Evolutionary conservation across 2,888 invertebrate species (phyloP), one percentile per base, ranked within the genome.

Genomic region (Calliphora vomitoria): DNA sequence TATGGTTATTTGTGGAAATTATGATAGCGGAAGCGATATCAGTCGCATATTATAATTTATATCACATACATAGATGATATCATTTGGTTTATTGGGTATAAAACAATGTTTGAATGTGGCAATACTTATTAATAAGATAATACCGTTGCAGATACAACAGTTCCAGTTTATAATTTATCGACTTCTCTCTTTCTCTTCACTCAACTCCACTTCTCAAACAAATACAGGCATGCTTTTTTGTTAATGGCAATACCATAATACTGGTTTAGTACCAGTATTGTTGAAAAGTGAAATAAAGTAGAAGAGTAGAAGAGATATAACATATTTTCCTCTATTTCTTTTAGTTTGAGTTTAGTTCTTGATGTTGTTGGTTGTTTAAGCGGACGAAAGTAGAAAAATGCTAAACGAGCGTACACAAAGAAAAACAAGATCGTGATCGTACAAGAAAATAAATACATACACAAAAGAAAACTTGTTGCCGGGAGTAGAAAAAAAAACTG

Each of bases 271-370:
- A 72, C 71, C 80, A 66, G 80, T 62, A 81, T 62, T 50, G 11
- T n/a, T 55, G 15, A 25, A 64, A 72, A 55, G 60, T 60, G 18
- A 55, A 72, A 55, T 13, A 72, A 60, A 68, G 20, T 71, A 69
- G 58, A 71, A 41, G 41, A 72, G 80, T 53, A 81, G 64, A 82
- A 81, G 55, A 72, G 81, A 80, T 71, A 72, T 71, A 31, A 53
- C 25, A 60, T 50, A 81, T 72, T 72, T 72, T 79, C 50, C 64
- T 78, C 60, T 41, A 68, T 82, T 82, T 68, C 82, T 80, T 76
- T 87, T 81, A 84, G 87, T 87, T 79, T 62, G 60, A 47, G 68
- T 79, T 83, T 15, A 58, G 81, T 78, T 68, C 50, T 89, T 82
- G 85, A 13, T 75, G 85, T 83, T 81, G 80, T 84, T 82, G 84